Evolutionary conservation across 2,113 vertebrate genomes (phyloP), one percentile per base, ranked within the genome.

Genomic region (Balaenoptera acutorostrata): DNA sequence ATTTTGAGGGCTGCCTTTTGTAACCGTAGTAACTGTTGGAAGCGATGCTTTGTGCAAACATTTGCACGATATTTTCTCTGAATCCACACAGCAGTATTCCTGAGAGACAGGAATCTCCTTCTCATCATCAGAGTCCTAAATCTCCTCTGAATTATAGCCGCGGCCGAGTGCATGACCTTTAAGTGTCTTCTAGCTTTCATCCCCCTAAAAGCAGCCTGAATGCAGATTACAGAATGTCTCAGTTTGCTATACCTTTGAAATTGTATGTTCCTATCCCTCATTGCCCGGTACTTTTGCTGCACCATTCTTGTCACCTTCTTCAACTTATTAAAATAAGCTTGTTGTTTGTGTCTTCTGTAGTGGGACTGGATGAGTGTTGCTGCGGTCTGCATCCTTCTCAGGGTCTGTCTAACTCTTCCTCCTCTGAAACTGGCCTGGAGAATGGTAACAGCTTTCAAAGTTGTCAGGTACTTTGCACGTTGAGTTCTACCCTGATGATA

Each of bases 391-490:
- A 98, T 98, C 83, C 61, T 78, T 80, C 93, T 89, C 5, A 99
- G 20, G 6, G 66, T 36, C 23, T n/a, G 97, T 17, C 99, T 97
- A 41, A 98, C 97, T 55, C 87, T 94, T 93, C 96, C 90, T 68
- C 99, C 99, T 98, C 99, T 98, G 68, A 98, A 99, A 1, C 98
- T 98, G 49, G 99, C 99, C 94, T 99, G 99, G 69, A 99, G 98
- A 20, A 98, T 29, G 17, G 98, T 0, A 7, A 96, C 17, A 23
- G 99, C 98, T 2, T 63, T 98, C 97, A 83, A 98, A 0, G 98
- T 18, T 14, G 36, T 71, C 13, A 99, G 49, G 93, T 99, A 99
- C 4, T 83, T 96, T 23, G 95, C 93, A 5, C 63, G 98, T 8
- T 99, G 98, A 10, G 2, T 25, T 83, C 92, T 99, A 9, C 98